Evolutionary conservation across 2,888 invertebrate species (phyloP).

Genomic region (Drosophila sordidula): DNA sequence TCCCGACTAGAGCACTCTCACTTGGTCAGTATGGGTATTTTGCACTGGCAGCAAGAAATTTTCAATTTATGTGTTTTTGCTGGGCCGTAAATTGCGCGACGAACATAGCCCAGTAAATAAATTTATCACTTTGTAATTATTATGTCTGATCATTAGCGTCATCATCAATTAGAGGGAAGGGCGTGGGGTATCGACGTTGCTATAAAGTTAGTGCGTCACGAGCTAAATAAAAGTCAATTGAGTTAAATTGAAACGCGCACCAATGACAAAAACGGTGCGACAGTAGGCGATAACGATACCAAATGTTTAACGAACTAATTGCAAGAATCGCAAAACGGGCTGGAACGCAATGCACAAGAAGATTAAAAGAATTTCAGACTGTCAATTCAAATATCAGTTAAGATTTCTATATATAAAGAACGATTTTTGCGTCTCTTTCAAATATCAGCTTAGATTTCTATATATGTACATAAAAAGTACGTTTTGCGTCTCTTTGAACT

Average conservation of each 20-base stretch:
- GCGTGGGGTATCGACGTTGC: slow-evolving; percentile 1
- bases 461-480: too few species aligned
- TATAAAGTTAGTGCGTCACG: slow-evolving; percentile 48
- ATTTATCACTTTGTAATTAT: slow-evolving; percentile 69
- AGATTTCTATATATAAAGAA: neutral
- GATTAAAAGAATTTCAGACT: neutral
- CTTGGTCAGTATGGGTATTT: slow-evolving; percentile 10
- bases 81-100: slow-evolving; percentile 25
- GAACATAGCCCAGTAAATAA: slow-evolving; percentile 37
- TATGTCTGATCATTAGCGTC: slow-evolving; percentile 59
- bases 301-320: neutral
- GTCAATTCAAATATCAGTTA: neutral
- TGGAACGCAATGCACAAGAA: neutral
- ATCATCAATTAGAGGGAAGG: slow-evolving; percentile 8
- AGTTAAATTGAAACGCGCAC: slow-evolving; percentile 59
- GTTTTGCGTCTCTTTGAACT: too few species aligned
- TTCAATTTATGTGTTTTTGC: slow-evolving; percentile 20
- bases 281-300: neutral
- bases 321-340: neutral
- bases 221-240: slow-evolving; percentile 68
- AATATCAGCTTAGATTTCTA: too few species aligned
- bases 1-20: neutral
- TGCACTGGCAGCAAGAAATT: slow-evolving; percentile 7
- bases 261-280: slow-evolving; percentile 2
- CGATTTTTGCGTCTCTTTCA: too few species aligned